A percentile compares a stretch with the other conserved stretches of the same genome.
Evolutionary conservation across 2,888 invertebrate species (phyloP).

Genomic region (Eucera pruinosa): DNA sequence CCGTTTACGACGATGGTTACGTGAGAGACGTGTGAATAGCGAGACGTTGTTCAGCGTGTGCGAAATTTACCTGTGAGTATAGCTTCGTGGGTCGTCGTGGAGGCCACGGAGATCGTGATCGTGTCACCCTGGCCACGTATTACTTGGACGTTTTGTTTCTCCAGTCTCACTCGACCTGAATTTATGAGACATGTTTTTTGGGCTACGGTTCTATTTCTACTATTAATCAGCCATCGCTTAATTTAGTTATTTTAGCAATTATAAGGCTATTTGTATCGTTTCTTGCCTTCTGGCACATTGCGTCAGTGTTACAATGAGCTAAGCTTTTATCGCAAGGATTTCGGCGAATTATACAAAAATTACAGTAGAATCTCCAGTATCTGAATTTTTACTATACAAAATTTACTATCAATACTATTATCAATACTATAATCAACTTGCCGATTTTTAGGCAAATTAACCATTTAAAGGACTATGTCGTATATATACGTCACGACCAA

Average conservation of each 20-base stretch:
- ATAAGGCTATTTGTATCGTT: neutral
- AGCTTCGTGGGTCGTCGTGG: slow-evolving; percentile 87
- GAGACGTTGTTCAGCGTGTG: slow-evolving; percentile 43
- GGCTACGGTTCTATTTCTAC: slow-evolving; percentile 57
- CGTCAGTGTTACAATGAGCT: slow-evolving; percentile 1
- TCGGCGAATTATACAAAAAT: slow-evolving; percentile 9
- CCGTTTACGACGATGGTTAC: slow-evolving; percentile 24
- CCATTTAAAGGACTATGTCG: too few species aligned
- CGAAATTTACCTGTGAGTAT: slow-evolving; percentile 87
- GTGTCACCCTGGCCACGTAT: slow-evolving; percentile 83
- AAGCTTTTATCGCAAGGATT: slow-evolving; percentile 24
- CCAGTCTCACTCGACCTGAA: slow-evolving; percentile 81
- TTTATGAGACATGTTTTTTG: slow-evolving; percentile 76
- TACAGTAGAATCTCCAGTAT: too few species aligned
- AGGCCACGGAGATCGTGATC: slow-evolving; percentile 86
- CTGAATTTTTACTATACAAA: too few species aligned
- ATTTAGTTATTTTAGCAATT: slow-evolving; percentile 19
- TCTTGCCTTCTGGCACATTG: slow-evolving; percentile 21
- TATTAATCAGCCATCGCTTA: slow-evolving; percentile 34
- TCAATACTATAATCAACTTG: too few species aligned
- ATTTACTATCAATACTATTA: too few species aligned
- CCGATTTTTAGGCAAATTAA: too few species aligned
- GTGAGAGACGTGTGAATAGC: slow-evolving; percentile 39
- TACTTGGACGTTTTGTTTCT: slow-evolving; percentile 81
- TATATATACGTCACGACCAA: too few species aligned